phyloP scores from a whole-genome alignment of 2,113 vertebrate species.

The Leptosomus discolor region DNA sequence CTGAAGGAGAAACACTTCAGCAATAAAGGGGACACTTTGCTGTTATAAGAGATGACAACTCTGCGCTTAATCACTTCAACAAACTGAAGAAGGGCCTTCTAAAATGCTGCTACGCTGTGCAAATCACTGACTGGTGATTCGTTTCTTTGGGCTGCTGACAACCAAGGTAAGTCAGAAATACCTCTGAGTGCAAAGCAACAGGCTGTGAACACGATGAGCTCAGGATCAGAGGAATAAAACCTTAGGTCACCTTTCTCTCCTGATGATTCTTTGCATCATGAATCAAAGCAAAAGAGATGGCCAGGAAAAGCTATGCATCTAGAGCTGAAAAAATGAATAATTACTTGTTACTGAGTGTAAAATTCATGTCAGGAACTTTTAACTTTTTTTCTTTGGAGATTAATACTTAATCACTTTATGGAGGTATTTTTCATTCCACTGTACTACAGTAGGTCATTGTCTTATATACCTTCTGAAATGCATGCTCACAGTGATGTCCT shows the following conservation, averaged over 20 bases:
- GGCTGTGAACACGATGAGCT: not conserved
- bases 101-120: not conserved
- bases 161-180: constrained; percentile 9
- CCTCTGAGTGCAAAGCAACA: not conserved
- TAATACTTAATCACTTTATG: not conserved
- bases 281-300: not conserved
- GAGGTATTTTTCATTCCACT: not conserved
- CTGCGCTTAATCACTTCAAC: not conserved
- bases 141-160: not conserved
- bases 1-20: not conserved
- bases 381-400: not conserved
- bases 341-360: constrained; percentile 3
- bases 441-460: not conserved
- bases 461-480: not conserved
- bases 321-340: constrained; percentile 7
- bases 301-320: not conserved
- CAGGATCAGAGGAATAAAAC: constrained; percentile 8
- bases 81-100: not conserved
- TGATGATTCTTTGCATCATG: not conserved
- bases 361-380: not conserved
- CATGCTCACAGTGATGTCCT: not conserved
- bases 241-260: constrained; percentile 1
- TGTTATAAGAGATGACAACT: not conserved
- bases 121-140: not conserved
- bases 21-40: not conserved